Conservation (phyloP, 2,888 invertebrate species). For the Hirtodrosophila cameraria region DNA sequence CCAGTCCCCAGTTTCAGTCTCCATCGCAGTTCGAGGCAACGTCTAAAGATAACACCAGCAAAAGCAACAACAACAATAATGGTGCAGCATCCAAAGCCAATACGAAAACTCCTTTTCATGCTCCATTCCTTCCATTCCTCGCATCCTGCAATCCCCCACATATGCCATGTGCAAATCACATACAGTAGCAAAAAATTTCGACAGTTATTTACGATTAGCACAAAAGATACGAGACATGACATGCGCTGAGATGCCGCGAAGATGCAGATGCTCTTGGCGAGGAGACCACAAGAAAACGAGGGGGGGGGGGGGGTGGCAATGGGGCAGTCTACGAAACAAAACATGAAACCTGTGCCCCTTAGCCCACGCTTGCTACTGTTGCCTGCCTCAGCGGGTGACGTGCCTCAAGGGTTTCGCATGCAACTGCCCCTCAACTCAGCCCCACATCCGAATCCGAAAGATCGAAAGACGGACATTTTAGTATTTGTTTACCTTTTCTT, state of each 20-base stretch:
- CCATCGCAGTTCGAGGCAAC: conserved; percentile 15
- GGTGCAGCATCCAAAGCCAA: conserved; percentile 37
- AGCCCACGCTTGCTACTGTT: conserved; percentile 60
- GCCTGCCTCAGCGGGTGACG: conserved; percentile 53
- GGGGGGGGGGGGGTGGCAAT: too few relatives aligned
- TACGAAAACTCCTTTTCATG: conserved; percentile 62
- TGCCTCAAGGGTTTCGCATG: conserved; percentile 23
- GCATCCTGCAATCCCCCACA: too few relatives aligned
- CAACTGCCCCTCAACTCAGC: not conserved
- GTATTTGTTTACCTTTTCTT: conserved; percentile 38
- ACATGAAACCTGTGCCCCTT: conserved; percentile 29
- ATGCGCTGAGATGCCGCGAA: conserved; percentile 69
- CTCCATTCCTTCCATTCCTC: too few relatives aligned
- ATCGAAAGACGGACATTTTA: conserved; percentile 6
- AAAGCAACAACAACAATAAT: conserved; percentile 17
- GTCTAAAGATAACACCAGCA: conserved; percentile 42
- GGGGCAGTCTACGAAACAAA: not conserved
- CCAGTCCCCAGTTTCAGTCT: conserved; percentile 15
- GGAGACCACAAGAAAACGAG: not conserved
- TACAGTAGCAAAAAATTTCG: conserved; percentile 80
- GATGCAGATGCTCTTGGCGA: conserved; percentile 48
- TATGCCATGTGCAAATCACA: conserved; percentile 74
- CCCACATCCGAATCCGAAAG: not conserved
- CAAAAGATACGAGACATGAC: conserved; percentile 79
- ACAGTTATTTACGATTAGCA: conserved; percentile 79